Conservation (phyloP, 2,888 invertebrate species). For the Acronicta aceris region DNA sequence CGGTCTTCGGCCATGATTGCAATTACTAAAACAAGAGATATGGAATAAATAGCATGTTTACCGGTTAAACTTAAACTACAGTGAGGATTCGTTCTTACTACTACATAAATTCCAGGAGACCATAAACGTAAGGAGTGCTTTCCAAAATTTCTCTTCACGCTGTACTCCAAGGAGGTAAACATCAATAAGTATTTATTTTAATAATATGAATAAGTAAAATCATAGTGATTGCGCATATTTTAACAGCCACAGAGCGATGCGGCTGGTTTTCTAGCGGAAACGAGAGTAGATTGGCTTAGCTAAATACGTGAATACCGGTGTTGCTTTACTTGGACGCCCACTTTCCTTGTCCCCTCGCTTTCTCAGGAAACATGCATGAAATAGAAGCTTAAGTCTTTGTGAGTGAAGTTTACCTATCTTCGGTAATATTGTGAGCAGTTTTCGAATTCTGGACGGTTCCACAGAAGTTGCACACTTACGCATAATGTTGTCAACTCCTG, state of each 20-base stretch:
- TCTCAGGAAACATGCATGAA: constrained; percentile 43
- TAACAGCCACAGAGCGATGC: constrained; percentile 29
- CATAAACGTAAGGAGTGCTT: constrained; percentile 1
- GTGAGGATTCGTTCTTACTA: too few species aligned
- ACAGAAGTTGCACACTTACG: too few species aligned
- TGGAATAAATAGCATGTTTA: too few species aligned
- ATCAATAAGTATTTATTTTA: constrained; percentile 1
- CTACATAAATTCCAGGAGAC: not conserved
- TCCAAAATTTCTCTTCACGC: not conserved
- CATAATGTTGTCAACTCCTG: too few species aligned
- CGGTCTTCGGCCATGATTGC: too few species aligned
- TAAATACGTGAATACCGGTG: constrained; percentile 53
- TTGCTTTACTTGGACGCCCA: constrained; percentile 27
- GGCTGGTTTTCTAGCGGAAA: constrained; percentile 67
- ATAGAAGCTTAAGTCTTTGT: constrained; percentile 10
- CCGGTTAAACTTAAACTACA: too few species aligned
- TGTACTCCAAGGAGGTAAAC: not conserved
- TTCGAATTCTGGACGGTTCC: too few species aligned
- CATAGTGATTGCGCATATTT: constrained; percentile 42
- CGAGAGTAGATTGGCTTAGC: constrained; percentile 54
- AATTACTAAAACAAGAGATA: too few species aligned
- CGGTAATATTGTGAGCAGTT: too few species aligned
- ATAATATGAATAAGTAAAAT: constrained; percentile 32
- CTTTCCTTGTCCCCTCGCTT: constrained; percentile 46
- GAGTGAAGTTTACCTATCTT: constrained; percentile 3